Base-by-base conservation (phyloP, 2,888 invertebrate species). In the Habrosyne pyritoides region DNA sequence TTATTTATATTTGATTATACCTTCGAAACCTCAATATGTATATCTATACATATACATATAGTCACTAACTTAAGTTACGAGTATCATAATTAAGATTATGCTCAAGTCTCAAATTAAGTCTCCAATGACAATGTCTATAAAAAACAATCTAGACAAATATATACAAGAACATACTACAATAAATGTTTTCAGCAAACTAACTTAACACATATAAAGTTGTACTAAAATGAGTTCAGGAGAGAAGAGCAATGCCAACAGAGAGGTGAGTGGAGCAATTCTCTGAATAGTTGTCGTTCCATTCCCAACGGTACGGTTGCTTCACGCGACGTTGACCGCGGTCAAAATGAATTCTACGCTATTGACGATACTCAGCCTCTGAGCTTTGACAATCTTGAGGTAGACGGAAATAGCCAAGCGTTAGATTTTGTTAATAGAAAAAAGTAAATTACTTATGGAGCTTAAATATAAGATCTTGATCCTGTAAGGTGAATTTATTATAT, bases 271-370 rank as follows among this genome's bases (percentile, higher is more conserved):
- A 42, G 6, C 33, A 12, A 33, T 33, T 33, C 12, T n/a, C 12
- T 14, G 36, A 54, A 54, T 50, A 28, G 18, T 53, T 53, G 51
- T 26, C 6, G 26, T 42, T 52, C 53, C 53, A 26, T 55, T 42
- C 28, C 56, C 56, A 21, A 42, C 42, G 48, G 53, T 60, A 55
- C 36, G 8, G 18, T 12, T 10, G 8, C n/a, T 60, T 56, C 54
- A 21, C 47, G 50, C 46, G 47, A 42, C 47, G 52, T 21, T 22
- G 52, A 42, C 51, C 54, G 51, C 58, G 56, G 57, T 61, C 36
- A 57, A 55, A 56, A 56, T 33, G 59, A 59, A 63, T 65, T 55
- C 57, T 56, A 48, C 36, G 46, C 53, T 10, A 47, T 42, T 51
- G 47, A 28, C 28, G 28, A 46, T 28, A 6, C 21, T 14, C 36